Percentiles rank a stretch among this genome's conserved stretches.
These are phyloP conservation scores for Strigops habroptila DNA, from an alignment of 2,113 vertebrate species.

Conservation along the genomic window DNA sequence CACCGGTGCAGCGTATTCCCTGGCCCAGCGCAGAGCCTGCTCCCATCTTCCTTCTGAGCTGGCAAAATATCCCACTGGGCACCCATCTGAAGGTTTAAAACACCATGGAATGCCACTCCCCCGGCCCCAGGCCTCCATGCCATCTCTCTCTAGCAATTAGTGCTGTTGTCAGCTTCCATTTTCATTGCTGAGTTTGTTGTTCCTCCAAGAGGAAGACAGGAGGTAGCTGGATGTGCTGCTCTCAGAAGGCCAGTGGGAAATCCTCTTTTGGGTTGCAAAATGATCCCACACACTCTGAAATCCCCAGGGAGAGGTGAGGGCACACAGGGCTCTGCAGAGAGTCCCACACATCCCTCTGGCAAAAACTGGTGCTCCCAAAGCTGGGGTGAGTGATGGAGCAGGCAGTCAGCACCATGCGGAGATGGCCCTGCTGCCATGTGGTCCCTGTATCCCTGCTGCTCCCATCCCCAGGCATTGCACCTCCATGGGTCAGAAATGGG, in stretches of 20 bases:
- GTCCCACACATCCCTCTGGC: background rate
- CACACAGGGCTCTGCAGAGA: background rate
- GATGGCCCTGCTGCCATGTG: accelerated
- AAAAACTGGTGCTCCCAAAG: background rate
- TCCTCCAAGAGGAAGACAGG: background rate
- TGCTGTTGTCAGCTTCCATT: background rate
- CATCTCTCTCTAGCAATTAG: background rate
- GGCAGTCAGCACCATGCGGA: accelerated
- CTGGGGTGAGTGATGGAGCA: background rate
- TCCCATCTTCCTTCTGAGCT: conserved; percentile 6
- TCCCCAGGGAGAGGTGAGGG: background rate
- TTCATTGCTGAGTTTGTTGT: background rate
- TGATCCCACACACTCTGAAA: background rate
- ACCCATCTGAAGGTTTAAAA: background rate
- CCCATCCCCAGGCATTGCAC: accelerated
- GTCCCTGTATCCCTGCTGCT: background rate
- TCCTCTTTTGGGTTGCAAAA: background rate
- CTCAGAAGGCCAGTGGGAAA: background rate
- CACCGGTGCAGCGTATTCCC: background rate
- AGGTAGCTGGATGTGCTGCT: background rate
- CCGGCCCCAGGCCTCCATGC: background rate
- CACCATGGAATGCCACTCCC: accelerated
- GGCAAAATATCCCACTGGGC: background rate
- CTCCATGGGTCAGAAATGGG: background rate
- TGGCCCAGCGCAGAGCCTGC: background rate